Conservation (phyloP, 2,113 vertebrate species). For the Chauna torquata region DNA sequence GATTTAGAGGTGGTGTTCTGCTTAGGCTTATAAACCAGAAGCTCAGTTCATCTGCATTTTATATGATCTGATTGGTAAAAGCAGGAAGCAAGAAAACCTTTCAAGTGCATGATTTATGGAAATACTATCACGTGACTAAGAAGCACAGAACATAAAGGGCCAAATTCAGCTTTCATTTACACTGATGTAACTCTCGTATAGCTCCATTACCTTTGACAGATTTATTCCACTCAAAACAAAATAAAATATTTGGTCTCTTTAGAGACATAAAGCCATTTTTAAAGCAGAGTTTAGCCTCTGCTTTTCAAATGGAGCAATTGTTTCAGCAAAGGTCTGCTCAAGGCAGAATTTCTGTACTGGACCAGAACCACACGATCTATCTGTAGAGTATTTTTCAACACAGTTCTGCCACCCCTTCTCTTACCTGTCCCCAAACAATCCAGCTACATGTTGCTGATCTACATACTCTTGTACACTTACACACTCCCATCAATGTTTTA, state of each 20-base stretch:
- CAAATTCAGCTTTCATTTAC: background rate
- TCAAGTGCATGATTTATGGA: conserved; percentile 67
- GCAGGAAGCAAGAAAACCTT: conserved; percentile 74
- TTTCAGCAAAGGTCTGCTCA: background rate
- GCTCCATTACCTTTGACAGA: background rate
- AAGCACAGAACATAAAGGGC: conserved; percentile 35
- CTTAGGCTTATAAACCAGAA: background rate
- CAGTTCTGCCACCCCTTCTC: background rate
- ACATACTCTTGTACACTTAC: too few species aligned
- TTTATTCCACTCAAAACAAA: background rate
- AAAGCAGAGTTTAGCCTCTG: background rate
- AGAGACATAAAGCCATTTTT: background rate
- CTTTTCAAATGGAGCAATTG: background rate
- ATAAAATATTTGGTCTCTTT: accelerated
- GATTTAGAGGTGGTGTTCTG: conserved; percentile 18
- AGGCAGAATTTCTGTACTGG: background rate
- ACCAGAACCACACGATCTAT: background rate
- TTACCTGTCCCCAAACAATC: background rate
- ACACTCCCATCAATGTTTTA: background rate
- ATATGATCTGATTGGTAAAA: conserved; percentile 64
- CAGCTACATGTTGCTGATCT: background rate
- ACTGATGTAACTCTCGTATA: background rate
- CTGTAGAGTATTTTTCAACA: background rate
- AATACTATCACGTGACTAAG: conserved; percentile 52
- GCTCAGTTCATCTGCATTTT: conserved; percentile 61